Evolutionary conservation across 2,113 vertebrate genomes (phyloP).

Genomic region (Marmota monax): DNA sequence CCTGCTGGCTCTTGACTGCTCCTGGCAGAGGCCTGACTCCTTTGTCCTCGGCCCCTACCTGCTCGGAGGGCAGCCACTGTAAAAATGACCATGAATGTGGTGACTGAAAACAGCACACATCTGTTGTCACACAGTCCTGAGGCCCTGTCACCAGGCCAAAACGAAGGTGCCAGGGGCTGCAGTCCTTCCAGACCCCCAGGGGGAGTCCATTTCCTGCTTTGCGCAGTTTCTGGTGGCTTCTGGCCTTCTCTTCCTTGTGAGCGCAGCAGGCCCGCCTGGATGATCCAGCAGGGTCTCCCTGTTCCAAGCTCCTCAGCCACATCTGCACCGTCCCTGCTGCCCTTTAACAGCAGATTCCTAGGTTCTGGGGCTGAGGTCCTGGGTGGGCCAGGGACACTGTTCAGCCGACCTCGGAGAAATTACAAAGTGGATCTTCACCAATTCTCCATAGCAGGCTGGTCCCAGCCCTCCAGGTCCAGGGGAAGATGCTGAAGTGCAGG

Average conservation of each 20-base stretch:
- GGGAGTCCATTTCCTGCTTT: too few relatives aligned
- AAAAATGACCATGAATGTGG: neutral
- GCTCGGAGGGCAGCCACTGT: neutral
- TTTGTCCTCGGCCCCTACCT: neutral
- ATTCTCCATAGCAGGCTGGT: neutral
- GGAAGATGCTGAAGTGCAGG: neutral
- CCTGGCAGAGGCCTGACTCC: accelerated
- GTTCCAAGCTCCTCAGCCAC: neutral
- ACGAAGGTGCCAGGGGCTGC: too few relatives aligned
- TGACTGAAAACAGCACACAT: neutral
- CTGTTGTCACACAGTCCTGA: neutral
- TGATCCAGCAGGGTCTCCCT: neutral
- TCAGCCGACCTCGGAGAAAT: neutral
- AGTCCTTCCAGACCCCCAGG: too few relatives aligned
- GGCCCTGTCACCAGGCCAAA: neutral
- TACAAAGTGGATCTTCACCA: neutral
- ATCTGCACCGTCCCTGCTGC: neutral
- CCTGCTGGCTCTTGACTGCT: accelerated
- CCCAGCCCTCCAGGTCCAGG: neutral
- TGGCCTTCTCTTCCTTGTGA: neutral
- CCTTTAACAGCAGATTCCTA: neutral
- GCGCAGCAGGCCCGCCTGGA: neutral
- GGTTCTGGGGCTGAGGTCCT: neutral
- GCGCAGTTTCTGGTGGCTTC: neutral
- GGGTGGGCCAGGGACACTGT: neutral